phyloP scores from a whole-genome alignment of 2,113 vertebrate genomes.

The Cavia porcellus region DNA sequence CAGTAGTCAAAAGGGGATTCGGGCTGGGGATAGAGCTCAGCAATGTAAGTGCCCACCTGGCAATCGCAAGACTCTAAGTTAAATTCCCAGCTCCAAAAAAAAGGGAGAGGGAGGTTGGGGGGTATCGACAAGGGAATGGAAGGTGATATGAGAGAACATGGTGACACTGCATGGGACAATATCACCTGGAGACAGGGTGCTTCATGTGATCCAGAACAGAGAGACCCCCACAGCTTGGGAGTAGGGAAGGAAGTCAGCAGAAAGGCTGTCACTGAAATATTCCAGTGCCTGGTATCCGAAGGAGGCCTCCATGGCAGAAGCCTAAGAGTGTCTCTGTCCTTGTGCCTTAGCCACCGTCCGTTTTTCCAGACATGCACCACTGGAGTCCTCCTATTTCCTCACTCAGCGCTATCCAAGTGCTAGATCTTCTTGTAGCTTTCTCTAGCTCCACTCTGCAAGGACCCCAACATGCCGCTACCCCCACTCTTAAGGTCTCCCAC shows the following conservation, averaged over 20 bases:
- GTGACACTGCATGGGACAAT: neutral
- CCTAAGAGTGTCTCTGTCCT: neutral
- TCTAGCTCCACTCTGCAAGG: neutral
- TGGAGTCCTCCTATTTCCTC: neutral
- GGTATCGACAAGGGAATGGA: neutral
- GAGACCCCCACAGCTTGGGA: neutral
- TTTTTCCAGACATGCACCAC: neutral
- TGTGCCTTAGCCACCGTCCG: neutral
- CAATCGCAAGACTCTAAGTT: no score
- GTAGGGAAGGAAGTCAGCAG: neutral
- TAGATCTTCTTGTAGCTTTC: neutral
- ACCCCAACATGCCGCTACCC: neutral
- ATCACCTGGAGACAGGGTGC: neutral
- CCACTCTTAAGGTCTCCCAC: neutral
- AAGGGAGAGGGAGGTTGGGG: no score
- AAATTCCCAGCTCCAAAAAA: no score
- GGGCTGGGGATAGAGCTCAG: no score
- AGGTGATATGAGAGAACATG: neutral
- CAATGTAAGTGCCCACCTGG: no score
- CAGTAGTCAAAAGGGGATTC: neutral
- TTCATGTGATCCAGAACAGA: neutral
- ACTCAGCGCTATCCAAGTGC: neutral
- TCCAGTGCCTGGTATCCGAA: neutral
- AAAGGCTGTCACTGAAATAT: neutral
- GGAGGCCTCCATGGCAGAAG: neutral